Base-by-base conservation (phyloP, 2,888 invertebrate genomes). In the Ochlodes sylvanus region DNA sequence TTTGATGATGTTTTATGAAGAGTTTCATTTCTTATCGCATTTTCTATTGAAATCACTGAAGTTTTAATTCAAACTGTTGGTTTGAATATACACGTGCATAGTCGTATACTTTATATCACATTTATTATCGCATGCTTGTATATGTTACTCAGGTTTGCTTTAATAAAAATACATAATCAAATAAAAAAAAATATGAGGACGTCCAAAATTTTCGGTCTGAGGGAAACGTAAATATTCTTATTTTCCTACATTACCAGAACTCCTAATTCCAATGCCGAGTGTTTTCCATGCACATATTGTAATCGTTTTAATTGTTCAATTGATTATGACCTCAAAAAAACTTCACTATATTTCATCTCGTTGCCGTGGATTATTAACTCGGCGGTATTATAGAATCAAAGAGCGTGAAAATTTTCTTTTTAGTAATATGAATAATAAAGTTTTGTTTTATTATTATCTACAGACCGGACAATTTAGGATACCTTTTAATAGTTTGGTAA, bases 41-140 rank as follows among this genome's bases (percentile, higher is more conserved):
- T 58, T 66, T 54, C 47, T 61, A 27, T 14, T 34, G 41, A 12
- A 52, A 54, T 21, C 56, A 27, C 64, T 58, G 44, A 55, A 17
- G 44, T 32, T 5, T 60, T 12, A n/a, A 55, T n/a, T 55, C 15
- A 55, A 34, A 14, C 38, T 10, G 32, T 9, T 34, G 32, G 7
- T 7, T 7, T 4, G 21, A 27, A 27, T 0, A n/a, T 42, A 19
- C 44, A 44, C 60, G 60, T 44, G 27, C 60, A 9, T 58, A n/a
- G 42, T 50, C 50, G 38, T 42, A 66, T 41, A 58, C 52, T 10
- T 66, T 58, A 19, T 47, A 65, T 41, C 10, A 65, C 50, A 50
- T 42, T 66, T 60, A 44, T 34, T 56, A 47, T 63, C 56, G 64
- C 65, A 65, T 65, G 65, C 65, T 65, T 47, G 50, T 41, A 58